A percentile compares a stretch with the other conserved stretches of the same genome.
These are phyloP conservation scores for Etheostoma spectabile DNA, from an alignment of 2,113 vertebrate genomes.

Conservation along the genomic window DNA sequence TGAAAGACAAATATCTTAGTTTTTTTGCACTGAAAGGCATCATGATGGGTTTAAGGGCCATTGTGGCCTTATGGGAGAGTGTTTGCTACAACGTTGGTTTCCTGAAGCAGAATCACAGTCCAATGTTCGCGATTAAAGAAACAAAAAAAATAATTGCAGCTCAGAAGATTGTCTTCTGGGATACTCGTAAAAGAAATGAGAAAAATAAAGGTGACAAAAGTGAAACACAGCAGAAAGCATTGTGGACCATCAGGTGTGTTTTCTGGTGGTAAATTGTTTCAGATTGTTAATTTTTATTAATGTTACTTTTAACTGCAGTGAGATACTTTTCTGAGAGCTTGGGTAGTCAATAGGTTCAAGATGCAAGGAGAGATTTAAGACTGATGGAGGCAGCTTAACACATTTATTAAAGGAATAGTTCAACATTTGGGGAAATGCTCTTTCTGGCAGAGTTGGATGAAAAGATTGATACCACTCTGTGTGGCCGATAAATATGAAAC, in stretches of 20 bases:
- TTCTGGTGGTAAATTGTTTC: conserved; percentile 6
- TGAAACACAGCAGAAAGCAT: conserved; percentile 15
- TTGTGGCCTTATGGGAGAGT: background rate
- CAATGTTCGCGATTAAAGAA: conserved; percentile 43
- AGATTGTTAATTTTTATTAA: conserved; percentile 32
- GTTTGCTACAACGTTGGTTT: conserved; percentile 26
- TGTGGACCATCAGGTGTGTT: conserved; percentile 15
- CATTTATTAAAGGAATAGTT: background rate
- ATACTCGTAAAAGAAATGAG: conserved; percentile 31
- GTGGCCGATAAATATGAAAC: background rate
- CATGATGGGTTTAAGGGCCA: conserved; percentile 14
- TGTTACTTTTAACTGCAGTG: background rate
- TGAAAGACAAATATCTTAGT: background rate
- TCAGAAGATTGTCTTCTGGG: conserved; percentile 45
- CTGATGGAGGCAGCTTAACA: background rate
- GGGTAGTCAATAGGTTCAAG: background rate
- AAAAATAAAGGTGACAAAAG: conserved; percentile 31
- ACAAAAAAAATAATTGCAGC: conserved; percentile 45
- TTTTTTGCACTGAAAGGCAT: conserved; percentile 17
- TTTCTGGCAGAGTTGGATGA: background rate
- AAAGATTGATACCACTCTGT: background rate
- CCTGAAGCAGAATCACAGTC: conserved; percentile 44
- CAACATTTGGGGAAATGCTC: background rate
- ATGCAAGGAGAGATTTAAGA: conserved; percentile 5
- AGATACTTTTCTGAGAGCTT: conserved; percentile 7